Evolutionary conservation across 2,113 vertebrate genomes (phyloP).

Genomic region (Chamaetylas fuelleborni): DNA sequence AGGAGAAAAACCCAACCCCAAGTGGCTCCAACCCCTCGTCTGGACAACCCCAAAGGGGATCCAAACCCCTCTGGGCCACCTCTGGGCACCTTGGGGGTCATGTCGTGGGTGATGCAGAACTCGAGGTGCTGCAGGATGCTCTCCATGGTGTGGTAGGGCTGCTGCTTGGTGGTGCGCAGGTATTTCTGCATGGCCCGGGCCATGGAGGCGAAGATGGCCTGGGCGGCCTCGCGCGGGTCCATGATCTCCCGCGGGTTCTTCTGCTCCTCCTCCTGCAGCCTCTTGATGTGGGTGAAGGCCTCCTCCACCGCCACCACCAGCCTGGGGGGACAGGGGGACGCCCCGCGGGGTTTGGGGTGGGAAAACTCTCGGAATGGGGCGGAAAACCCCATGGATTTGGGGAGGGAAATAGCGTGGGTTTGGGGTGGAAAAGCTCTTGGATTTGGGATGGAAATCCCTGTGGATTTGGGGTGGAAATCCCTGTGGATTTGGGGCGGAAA

Average conservation of each 20-base stretch:
- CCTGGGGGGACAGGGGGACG: constrained; percentile 56
- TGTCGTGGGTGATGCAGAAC: constrained; percentile 98
- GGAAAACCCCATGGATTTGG: background rate
- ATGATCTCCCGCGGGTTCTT: constrained; percentile 91
- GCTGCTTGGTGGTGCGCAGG: constrained; percentile 91
- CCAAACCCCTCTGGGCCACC: background rate
- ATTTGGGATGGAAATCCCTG: background rate
- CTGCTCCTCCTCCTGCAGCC: constrained; percentile 92
- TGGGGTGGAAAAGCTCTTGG: too few species aligned
- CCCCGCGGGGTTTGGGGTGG: rapidly evolving
- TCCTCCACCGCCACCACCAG: constrained; percentile 95
- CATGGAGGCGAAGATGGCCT: constrained; percentile 97
- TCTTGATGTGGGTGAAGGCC: constrained; percentile 95
- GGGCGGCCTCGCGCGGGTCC: constrained; percentile 93
- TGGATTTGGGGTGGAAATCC: too few species aligned
- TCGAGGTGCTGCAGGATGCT: constrained; percentile 96
- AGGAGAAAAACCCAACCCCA: background rate
- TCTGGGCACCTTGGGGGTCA: constrained; percentile 76
- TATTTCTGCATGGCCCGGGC: constrained; percentile 98
- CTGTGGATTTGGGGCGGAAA: rapidly evolving
- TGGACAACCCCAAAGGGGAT: rapidly evolving
- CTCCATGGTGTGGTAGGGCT: constrained; percentile 98
- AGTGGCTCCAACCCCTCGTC: rapidly evolving
- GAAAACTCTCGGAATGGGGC: rapidly evolving
- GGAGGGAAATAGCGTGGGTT: rapidly evolving